These are phyloP conservation scores for Pollenia angustigena DNA, from an alignment of 2,888 invertebrate genomes.

Conservation along the genomic window DNA sequence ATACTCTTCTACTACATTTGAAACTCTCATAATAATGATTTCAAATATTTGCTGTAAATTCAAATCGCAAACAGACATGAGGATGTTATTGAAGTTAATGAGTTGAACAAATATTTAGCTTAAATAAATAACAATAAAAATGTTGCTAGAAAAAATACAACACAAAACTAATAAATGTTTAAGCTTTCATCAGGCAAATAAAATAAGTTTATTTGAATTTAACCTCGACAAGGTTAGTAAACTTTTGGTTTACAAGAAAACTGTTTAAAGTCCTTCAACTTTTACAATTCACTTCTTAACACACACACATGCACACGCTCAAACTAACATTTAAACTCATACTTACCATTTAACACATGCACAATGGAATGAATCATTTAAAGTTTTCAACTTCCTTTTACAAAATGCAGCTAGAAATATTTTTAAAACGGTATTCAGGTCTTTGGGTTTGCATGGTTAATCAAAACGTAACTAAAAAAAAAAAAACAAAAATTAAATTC, in stretches of 20 bases:
- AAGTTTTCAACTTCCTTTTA: constrained; percentile 69
- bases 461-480: constrained; percentile 31
- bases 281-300: constrained; percentile 40
- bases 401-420: constrained; percentile 56
- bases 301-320: constrained; percentile 10
- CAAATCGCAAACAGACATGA: constrained; percentile 39
- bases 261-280: constrained; percentile 66
- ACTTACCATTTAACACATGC: neutral
- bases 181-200: constrained; percentile 65
- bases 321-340: constrained; percentile 19
- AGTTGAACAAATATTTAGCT: constrained; percentile 49
- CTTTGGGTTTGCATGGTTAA: constrained; percentile 68
- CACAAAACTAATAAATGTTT: constrained; percentile 11
- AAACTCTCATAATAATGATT: constrained; percentile 23
- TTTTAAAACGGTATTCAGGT: constrained; percentile 65
- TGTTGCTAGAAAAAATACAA: neutral
- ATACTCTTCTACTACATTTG: neutral
- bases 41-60: constrained; percentile 50
- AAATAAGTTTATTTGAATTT: constrained; percentile 15
- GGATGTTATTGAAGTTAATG: constrained; percentile 67
- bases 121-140: constrained; percentile 18
- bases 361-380: constrained; percentile 60
- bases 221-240: constrained; percentile 69
- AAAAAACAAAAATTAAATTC: constrained; percentile 10
- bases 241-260: constrained; percentile 50